These are phyloP conservation scores for Cherax destructor DNA, from an alignment of 1,140 invertebrate species.

Conservation along the genomic window DNA sequence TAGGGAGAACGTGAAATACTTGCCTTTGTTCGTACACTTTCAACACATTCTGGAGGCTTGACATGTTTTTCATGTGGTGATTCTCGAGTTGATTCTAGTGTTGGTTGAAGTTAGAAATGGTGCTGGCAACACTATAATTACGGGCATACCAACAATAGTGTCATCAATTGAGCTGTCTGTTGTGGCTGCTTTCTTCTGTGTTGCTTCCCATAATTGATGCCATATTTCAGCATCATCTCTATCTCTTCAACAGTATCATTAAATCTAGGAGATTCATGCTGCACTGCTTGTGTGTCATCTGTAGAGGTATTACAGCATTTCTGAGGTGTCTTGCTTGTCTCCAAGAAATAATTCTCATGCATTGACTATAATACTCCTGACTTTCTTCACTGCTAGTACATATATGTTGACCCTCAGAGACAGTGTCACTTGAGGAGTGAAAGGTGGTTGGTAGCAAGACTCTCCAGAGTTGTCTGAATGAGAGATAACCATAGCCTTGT, in stretches of 20 bases:
- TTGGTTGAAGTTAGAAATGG: constrained; percentile 18
- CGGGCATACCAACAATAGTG: constrained; percentile 1
- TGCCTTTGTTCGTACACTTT: background rate
- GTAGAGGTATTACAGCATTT: background rate
- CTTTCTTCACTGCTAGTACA: background rate
- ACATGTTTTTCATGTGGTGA: background rate
- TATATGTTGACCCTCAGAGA: background rate
- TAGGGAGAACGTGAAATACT: background rate
- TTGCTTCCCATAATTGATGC: constrained; percentile 21
- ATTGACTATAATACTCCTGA: background rate
- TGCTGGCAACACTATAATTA: constrained; percentile 20
- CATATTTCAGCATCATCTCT: constrained; percentile 45
- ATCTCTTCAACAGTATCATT: constrained; percentile 52
- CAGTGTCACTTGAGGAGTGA: background rate
- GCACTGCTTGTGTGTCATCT: background rate
- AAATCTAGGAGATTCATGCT: constrained; percentile 7
- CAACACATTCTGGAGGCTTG: background rate
- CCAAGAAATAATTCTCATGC: background rate
- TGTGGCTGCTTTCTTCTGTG: background rate
- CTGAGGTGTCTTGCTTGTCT: background rate
- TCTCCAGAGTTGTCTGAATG: background rate
- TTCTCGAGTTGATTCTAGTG: constrained; percentile 13
- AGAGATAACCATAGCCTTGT: background rate
- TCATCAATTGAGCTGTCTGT: background rate
- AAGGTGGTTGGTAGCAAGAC: background rate